Evolutionary conservation across 2,797 vertebrate species (phyloP), one percentile per base, ranked within the genome.

Genomic region (Natrix natrix): DNA sequence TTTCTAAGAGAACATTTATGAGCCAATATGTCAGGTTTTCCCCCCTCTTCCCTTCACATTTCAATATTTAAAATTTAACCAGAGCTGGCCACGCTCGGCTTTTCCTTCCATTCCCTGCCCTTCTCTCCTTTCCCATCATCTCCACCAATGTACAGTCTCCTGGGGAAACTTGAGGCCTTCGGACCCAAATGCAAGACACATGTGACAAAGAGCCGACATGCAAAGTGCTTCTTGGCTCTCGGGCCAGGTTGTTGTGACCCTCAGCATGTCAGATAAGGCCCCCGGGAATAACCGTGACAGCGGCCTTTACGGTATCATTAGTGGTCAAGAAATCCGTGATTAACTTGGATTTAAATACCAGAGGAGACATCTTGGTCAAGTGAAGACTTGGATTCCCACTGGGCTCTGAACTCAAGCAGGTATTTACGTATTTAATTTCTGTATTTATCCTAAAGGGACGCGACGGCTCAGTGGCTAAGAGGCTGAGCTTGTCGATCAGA

Each of bases 111-210:
- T 60, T 59, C 66, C 90, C 91, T 26, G 22, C 10, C 17, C n/a
- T 66, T 32, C 61, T 52, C 2, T n/a, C 8, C 28, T 7, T 78
- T 24, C 37, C 74, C 8, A n/a, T 90, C 22, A 6, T 92, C 59
- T 95, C 93, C 88, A 74, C 63, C 94, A 94, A 92, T 91, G 83
- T n/a, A 87, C 2, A 5, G 93, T 92, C 94, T 86, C 92, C 55
- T 55, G 93, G 90, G 93, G 91, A 90, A 95, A 90, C 90, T 91
- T 28, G 88, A 60, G 37, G 43, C 90, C 60, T 91, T 55, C 56
- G n/a, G 90, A 37, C 61, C 56, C 56, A 60, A 88, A 88, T 12
- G 43, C 90, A 60, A 78, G 86, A 54, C 26, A 16, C 92, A 78
- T 61, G 55, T 78, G 92, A 90, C 90, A 78, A 93, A 61, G 63